Conservation (phyloP, 2,113 vertebrate genomes). For the Thymallus thymallus region DNA sequence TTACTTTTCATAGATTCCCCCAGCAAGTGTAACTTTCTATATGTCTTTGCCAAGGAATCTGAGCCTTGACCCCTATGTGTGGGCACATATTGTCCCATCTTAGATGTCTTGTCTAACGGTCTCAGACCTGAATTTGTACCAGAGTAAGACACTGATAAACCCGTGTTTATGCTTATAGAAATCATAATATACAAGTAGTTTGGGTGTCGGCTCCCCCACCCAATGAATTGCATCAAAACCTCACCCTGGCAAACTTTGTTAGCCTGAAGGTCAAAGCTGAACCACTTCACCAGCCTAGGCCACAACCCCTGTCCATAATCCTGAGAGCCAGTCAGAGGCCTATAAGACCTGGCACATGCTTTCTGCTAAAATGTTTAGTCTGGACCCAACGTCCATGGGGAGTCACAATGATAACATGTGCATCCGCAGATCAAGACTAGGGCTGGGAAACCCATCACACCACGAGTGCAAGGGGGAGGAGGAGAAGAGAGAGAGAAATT, state of each 20-base stretch:
- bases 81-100: neutral
- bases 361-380: slow-evolving; percentile 58
- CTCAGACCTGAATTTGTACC: slow-evolving; percentile 9
- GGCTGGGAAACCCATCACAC: slow-evolving; percentile 30
- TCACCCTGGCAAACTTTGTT: neutral
- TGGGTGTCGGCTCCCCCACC: neutral
- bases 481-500: neutral
- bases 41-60: no score
- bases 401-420: slow-evolving; percentile 49
- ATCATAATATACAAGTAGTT: neutral
- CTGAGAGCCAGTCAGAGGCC: slow-evolving; percentile 17
- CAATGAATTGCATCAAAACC: neutral
- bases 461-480: neutral
- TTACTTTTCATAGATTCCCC: no score
- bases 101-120: neutral
- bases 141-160: slow-evolving; percentile 18
- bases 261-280: slow-evolving; percentile 11
- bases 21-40: no score
- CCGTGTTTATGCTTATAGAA: neutral
- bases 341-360: slow-evolving; percentile 48
- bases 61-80: slow-evolving; percentile 2
- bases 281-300: slow-evolving; percentile 3
- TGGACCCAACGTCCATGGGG: slow-evolving; percentile 31
- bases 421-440: slow-evolving; percentile 28
- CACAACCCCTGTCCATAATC: slow-evolving; percentile 21